A percentile compares a stretch with the other conserved stretches of the same genome.
These are phyloP conservation scores for Ectobius pallidus DNA, from an alignment of 2,888 invertebrate species.

Conservation along the genomic window DNA sequence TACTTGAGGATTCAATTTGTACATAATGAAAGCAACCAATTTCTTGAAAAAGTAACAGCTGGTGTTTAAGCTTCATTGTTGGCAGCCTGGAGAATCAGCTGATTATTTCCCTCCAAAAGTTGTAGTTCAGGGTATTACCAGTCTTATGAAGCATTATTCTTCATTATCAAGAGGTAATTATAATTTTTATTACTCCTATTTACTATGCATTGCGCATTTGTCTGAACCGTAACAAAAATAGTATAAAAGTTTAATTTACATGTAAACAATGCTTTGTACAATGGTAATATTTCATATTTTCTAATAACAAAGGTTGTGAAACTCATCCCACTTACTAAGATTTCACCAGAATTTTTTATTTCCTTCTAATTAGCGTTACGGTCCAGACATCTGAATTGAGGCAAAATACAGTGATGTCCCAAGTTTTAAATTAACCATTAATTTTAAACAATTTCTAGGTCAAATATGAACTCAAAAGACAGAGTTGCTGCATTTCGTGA, in stretches of 20 bases:
- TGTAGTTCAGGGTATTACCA: not conserved
- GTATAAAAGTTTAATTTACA: not conserved
- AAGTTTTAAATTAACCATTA: not conserved
- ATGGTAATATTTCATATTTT: too few species aligned
- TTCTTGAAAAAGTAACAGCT: too few species aligned
- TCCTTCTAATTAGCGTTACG: not conserved
- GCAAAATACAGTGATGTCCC: not conserved
- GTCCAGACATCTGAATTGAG: too few species aligned
- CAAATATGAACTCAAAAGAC: not conserved
- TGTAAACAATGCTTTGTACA: not conserved
- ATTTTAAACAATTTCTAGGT: not conserved
- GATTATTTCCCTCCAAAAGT: not conserved
- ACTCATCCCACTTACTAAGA: not conserved
- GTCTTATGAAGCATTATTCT: not conserved
- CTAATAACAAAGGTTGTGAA: too few species aligned
- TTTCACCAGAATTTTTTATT: not conserved
- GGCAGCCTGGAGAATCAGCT: too few species aligned
- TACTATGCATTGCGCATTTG: not conserved
- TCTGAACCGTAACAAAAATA: not conserved
- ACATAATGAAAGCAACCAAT: too few species aligned
- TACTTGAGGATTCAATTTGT: not conserved
- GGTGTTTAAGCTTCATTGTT: not conserved
- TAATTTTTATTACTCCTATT: not conserved
- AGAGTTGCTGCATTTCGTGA: not conserved
- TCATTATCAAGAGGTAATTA: not conserved